These are phyloP conservation scores for Epinotia brunnichana DNA, from an alignment of 2,888 invertebrate species.

Conservation along the genomic window DNA sequence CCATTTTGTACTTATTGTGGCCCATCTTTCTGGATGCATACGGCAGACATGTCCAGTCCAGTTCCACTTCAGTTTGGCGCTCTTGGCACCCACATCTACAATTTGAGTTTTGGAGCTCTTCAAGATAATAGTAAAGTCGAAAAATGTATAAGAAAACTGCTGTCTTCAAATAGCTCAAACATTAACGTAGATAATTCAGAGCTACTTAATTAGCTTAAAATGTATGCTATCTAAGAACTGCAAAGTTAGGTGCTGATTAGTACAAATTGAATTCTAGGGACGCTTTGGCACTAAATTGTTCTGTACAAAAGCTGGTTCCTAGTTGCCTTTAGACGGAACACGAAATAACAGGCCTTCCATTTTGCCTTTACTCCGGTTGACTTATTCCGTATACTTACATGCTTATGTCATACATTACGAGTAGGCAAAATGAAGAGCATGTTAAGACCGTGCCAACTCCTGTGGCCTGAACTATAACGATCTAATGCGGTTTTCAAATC, in stretches of 20 bases:
- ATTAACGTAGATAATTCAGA: neutral
- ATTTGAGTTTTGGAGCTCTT: too few species aligned
- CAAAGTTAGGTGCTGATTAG: neutral
- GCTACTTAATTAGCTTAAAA: neutral
- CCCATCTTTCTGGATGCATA: too few species aligned
- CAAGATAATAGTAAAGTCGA: too few species aligned
- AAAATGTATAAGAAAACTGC: neutral
- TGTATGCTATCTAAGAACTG: neutral
- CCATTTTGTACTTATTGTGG: too few species aligned
- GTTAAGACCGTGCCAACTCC: constrained; percentile 7
- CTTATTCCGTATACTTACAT: neutral
- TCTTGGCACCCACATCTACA: too few species aligned
- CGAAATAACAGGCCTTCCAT: neutral
- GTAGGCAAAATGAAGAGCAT: neutral
- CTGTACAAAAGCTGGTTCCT: neutral
- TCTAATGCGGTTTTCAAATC: constrained; percentile 28
- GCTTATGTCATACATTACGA: neutral
- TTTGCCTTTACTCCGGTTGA: too few species aligned
- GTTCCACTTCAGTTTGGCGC: too few species aligned
- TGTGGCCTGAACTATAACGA: constrained; percentile 15
- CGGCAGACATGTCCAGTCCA: too few species aligned
- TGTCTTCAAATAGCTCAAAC: neutral
- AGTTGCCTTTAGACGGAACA: neutral
- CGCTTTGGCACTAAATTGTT: neutral
- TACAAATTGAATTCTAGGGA: neutral